These are phyloP conservation scores for Leptinotarsa juncta DNA, from an alignment of 2,888 invertebrate genomes.

Conservation along the genomic window DNA sequence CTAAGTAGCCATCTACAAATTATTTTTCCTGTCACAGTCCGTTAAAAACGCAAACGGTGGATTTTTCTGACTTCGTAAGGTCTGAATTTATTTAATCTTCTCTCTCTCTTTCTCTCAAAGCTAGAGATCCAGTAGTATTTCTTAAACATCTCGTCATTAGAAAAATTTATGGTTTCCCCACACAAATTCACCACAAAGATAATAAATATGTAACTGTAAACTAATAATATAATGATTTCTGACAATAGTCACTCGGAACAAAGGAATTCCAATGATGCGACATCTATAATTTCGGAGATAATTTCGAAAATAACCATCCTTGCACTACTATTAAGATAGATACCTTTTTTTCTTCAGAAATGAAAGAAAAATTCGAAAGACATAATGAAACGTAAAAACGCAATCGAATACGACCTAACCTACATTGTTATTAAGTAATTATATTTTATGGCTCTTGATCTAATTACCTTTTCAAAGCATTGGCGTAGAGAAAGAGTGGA, in stretches of 20 bases:
- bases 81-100: too few species aligned
- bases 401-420: slow-evolving; percentile 38
- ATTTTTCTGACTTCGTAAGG: too few species aligned
- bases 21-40: too few species aligned
- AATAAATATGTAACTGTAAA: slow-evolving; percentile 23
- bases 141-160: too few species aligned
- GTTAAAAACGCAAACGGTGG: too few species aligned
- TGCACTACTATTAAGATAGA: slow-evolving; percentile 30
- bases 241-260: background rate
- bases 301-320: slow-evolving; percentile 31
- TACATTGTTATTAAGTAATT: slow-evolving; percentile 58
- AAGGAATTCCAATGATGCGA: slow-evolving; percentile 16
- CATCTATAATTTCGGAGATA: slow-evolving; percentile 33
- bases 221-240: slow-evolving; percentile 25
- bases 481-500: slow-evolving; percentile 16
- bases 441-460: slow-evolving; percentile 47
- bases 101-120: too few species aligned
- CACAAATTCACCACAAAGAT: slow-evolving; percentile 2
- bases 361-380: slow-evolving; percentile 21
- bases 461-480: slow-evolving; percentile 50
- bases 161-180: too few species aligned
- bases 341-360: slow-evolving; percentile 30
- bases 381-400: slow-evolving; percentile 33
- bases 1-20: too few species aligned
- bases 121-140: too few species aligned